Conservation (phyloP, 1,140 invertebrate species). For the Megalonaias nervosa region DNA sequence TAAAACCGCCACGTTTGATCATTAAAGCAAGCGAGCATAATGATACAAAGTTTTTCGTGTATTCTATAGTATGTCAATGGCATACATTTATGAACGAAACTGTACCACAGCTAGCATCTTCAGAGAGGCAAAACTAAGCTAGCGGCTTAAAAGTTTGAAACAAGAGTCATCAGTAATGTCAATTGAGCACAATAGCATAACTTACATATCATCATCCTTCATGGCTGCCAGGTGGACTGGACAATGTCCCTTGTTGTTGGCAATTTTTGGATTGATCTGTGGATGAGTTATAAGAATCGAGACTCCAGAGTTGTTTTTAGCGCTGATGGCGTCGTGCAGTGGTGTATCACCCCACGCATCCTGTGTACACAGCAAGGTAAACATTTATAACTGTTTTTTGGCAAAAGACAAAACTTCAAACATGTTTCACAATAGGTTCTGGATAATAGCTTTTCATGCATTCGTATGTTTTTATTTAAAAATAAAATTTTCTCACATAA, state of each 20-base stretch:
- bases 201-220: conserved; percentile 50
- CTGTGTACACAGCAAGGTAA: conserved; percentile 21
- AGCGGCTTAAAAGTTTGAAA: too few species aligned
- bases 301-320: conserved; percentile 33
- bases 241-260: conserved; percentile 47
- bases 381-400: not conserved
- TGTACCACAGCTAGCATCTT: too few species aligned
- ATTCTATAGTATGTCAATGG: too few species aligned
- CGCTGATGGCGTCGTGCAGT: conserved; percentile 54
- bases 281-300: conserved; percentile 36
- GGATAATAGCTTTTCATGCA: not conserved
- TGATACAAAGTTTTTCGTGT: too few species aligned
- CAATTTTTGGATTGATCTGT: conserved; percentile 37
- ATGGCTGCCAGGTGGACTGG: conserved; percentile 47
- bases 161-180: too few species aligned
- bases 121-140: too few species aligned
- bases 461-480: not conserved
- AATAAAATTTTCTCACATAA: not conserved
- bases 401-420: not conserved
- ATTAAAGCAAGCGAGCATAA: too few species aligned
- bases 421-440: not conserved
- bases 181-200: not conserved
- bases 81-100: too few species aligned
- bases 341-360: conserved; percentile 54
- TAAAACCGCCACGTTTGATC: too few species aligned